Conservation (phyloP, 2,113 vertebrate species). For the Salvelinus fontinalis region DNA sequence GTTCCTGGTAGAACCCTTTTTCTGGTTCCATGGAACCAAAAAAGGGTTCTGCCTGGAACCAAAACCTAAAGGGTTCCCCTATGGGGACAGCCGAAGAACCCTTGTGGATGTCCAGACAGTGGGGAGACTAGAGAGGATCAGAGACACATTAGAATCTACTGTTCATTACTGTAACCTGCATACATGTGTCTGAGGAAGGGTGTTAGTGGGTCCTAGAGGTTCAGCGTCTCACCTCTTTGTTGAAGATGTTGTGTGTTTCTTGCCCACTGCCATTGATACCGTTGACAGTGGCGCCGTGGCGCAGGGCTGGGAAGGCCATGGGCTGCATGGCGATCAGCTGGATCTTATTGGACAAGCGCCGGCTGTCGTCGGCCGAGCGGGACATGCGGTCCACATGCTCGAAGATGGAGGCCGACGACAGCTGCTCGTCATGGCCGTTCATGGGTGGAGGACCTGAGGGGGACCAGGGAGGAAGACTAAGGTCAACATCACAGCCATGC, state of each 20-base stretch:
- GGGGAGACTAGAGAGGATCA: too few species aligned
- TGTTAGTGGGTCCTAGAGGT: background rate
- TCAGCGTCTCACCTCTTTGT: slow-evolving; percentile 82
- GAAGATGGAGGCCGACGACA: slow-evolving; percentile 91
- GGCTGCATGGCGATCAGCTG: slow-evolving; percentile 98
- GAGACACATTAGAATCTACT: too few species aligned
- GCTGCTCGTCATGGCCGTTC: slow-evolving; percentile 76
- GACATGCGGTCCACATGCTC: slow-evolving; percentile 93
- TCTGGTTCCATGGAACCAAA: too few species aligned
- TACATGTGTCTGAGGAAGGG: background rate
- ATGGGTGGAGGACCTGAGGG: slow-evolving; percentile 80
- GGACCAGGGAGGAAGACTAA: background rate
- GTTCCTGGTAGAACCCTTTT: too few species aligned
- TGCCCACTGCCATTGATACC: slow-evolving; percentile 77
- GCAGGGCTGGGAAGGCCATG: slow-evolving; percentile 79
- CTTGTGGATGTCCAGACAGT: too few species aligned
- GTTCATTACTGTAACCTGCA: too few species aligned
- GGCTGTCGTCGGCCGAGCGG: slow-evolving; percentile 81
- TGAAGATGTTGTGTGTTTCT: slow-evolving; percentile 83
- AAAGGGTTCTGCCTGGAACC: too few species aligned
- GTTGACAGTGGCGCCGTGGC: slow-evolving; percentile 72
- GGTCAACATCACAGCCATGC: background rate
- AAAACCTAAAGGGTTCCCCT: too few species aligned
- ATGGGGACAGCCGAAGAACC: too few species aligned
- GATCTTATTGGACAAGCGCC: slow-evolving; percentile 89